Evolutionary conservation across 2,797 vertebrate species (phyloP), one percentile per base, ranked within the genome.

Genomic region (Tiaroga cobitis): DNA sequence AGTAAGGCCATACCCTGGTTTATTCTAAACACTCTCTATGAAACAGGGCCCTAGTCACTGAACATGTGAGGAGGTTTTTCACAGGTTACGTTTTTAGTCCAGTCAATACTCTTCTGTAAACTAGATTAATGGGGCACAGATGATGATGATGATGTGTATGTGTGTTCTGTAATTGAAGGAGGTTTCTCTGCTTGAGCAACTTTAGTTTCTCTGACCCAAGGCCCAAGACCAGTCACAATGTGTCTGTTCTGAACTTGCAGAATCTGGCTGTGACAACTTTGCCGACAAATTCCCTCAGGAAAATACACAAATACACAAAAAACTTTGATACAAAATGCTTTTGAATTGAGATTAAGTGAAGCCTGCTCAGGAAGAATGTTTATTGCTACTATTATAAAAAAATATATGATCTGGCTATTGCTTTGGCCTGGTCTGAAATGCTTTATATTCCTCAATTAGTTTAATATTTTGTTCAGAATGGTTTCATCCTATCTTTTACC

Each of bases 281-380:
- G 21, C 68, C 11, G 3, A 21, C 51, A 43, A 61, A 72, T 61
- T 61, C 69, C 39, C 51, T 43, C 18, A 61, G 39, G 37, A 59
- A 72, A 72, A 59, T 43, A 61, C 81, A 65, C 29, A 83, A 19
- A n/a, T n/a, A n/a, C n/a, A n/a, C n/a, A 19, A 19, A 43, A 74
- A 49, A 67, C 54, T 29, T 18, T 43, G 3, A 43, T 3, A 69
- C 29, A 24, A 8, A 24, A 59, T 46, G 39, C n/a, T 29, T 43
- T 29, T 63, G 46, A 49, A 19, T 29, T 24, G 19, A n/a, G 39
- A n/a, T 70, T 6, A 24, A 70, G 39, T 5, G 10, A 34, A 76
- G 24, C 24, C 15, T 39, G 21, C 56, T 77, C 21, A 75, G 49
- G 73, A 75, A 21, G 7, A 8, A 26, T 78, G 61, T 78, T 61